Percentiles rank a stretch among this genome's conserved stretches.
These are phyloP conservation scores for Scomber scombrus DNA, from an alignment of 2,113 vertebrate species.

Conservation along the genomic window DNA sequence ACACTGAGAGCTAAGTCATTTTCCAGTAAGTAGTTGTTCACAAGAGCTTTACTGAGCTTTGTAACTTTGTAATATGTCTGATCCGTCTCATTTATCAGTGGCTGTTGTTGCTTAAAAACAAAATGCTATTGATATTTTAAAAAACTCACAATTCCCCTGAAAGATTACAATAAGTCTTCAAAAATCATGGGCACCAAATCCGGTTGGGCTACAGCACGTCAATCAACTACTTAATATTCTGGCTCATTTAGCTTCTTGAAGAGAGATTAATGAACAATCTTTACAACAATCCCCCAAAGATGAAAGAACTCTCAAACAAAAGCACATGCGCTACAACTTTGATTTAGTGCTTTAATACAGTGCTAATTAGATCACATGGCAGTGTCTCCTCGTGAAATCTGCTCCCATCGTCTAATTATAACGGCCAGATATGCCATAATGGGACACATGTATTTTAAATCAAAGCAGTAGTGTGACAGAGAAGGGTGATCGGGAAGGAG, in stretches of 20 bases:
- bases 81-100: slow-evolving; percentile 30
- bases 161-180: slow-evolving; percentile 56
- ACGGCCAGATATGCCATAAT: slow-evolving; percentile 74
- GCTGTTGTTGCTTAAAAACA: not conserved
- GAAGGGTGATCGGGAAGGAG: slow-evolving; percentile 19
- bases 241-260: slow-evolving; percentile 79
- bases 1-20: not conserved
- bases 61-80: slow-evolving; percentile 1
- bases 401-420: slow-evolving; percentile 80
- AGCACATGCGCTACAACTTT: slow-evolving; percentile 80
- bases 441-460: slow-evolving; percentile 68
- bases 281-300: slow-evolving; percentile 82
- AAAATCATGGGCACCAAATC: slow-evolving; percentile 43
- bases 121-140: slow-evolving; percentile 20
- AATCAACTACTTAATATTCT: slow-evolving; percentile 78
- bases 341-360: slow-evolving; percentile 83
- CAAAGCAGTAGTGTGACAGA: slow-evolving; percentile 61
- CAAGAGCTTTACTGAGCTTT: slow-evolving; percentile 21
- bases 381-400: slow-evolving; percentile 78
- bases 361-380: slow-evolving; percentile 84
- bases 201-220: slow-evolving; percentile 50
- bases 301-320: slow-evolving; percentile 84
- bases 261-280: slow-evolving; percentile 83
- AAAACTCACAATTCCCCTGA: slow-evolving; percentile 15
- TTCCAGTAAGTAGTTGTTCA: slow-evolving; percentile 18